Evolutionary conservation across 2,888 invertebrate genomes (phyloP), one percentile per base, ranked within the genome.

Genomic region (Dryocosmus kuriphilus): DNA sequence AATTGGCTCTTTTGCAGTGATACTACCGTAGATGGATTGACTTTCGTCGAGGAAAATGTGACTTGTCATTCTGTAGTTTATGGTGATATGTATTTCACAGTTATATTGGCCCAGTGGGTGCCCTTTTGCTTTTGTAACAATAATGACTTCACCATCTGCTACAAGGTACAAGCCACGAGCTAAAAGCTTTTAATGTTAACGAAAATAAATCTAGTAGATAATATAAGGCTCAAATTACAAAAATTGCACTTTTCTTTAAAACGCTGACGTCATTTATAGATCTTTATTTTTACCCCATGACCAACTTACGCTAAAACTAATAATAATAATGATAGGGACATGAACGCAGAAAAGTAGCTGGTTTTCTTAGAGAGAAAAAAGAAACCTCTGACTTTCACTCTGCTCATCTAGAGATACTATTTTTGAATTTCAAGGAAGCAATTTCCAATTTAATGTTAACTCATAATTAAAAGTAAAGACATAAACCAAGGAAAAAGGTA

Each of bases 121-220:
- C 63, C 35, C n/a, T n/a, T 30, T n/a, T n/a, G n/a, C 35, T 19
- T 8, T 30, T n/a, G 19, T 19, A 65, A n/a, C 19, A 11, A 65
- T 65, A 35, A 38, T 65, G 63, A 35, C 35, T 35, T 65, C 1
- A 65, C 24, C 67, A 67, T 67, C 67, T 67, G 67, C 16, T 11
- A 57, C 4, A 19, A 24, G 14, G 1, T 4, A 57, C 24, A 11
- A 22, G 22, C 22, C 22, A 55, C 11, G 1, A 35, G 9, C 35
- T 9, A 35, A n/a, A 19, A 51, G 19, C 46, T 51, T n/a, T 51
- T 19, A 51, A 51, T 51, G 1, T 51, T 51, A 14, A n/a, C 19
- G 6, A 16, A 51, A 51, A 51, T 51, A 51, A 51, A 51, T 51
- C 46, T 7, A 51, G 46, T n/a, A n/a, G n/a, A n/a, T n/a, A n/a